Evolutionary conservation across 1,140 invertebrate genomes (phyloP).

Genomic region (Charaxes varanes): DNA sequence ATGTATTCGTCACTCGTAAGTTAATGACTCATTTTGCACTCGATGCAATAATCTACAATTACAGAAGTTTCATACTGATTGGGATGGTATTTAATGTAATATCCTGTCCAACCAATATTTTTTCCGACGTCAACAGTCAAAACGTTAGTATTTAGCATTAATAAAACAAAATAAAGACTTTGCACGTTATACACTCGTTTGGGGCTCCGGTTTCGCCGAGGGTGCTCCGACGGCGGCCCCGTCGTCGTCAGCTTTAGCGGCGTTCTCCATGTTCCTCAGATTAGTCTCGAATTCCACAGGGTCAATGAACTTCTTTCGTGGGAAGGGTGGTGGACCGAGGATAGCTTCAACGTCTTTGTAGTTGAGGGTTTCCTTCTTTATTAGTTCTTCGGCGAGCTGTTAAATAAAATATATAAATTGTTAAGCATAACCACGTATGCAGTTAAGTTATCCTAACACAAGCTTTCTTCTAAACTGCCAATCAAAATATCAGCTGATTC

Average conservation of each 20-base stretch:
- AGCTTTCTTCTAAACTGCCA: too few species aligned
- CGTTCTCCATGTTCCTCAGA: constrained; percentile 59
- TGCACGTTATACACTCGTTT: constrained; percentile 13
- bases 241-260: constrained; percentile 24
- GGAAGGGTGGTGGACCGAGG: constrained; percentile 92
- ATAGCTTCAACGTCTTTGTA: constrained; percentile 92
- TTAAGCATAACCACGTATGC: too few species aligned
- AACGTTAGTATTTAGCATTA: background rate
- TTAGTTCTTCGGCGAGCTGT: constrained; percentile 89
- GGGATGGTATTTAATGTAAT: too few species aligned
- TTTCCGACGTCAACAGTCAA: too few species aligned
- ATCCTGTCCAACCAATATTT: too few species aligned
- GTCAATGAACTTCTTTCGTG: constrained; percentile 84
- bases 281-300: constrained; percentile 85
- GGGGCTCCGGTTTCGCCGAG: constrained; percentile 37
- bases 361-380: constrained; percentile 93
- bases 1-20: too few species aligned
- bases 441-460: too few species aligned
- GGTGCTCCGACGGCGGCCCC: constrained; percentile 32
- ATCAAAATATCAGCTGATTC: too few species aligned
- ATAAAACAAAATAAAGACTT: too few species aligned
- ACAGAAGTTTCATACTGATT: too few species aligned
- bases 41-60: too few species aligned
- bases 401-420: constrained; percentile 22
- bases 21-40: too few species aligned